Percentiles rank a stretch among this genome's conserved stretches.
Evolutionary conservation across 2,888 invertebrate species (phyloP).

Genomic region (Drosophila anomalata): DNA sequence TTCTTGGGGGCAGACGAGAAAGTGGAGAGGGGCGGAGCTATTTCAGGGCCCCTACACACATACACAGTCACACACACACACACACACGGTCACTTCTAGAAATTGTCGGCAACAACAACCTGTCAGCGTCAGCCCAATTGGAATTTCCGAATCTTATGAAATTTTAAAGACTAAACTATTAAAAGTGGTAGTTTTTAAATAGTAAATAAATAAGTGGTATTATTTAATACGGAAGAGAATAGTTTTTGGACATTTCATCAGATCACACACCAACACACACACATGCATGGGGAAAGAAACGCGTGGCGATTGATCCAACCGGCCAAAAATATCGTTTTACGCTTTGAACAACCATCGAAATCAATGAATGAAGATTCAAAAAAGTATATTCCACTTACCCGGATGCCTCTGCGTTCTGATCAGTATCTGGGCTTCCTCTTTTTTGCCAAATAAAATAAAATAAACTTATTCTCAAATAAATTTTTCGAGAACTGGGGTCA

Average conservation of each 20-base stretch:
- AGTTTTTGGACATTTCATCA: constrained; percentile 39
- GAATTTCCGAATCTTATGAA: background rate
- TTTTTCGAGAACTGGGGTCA: constrained; percentile 12
- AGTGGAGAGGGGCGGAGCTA: constrained; percentile 28
- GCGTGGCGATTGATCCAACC: constrained; percentile 62
- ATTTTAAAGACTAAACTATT: background rate
- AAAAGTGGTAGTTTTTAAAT: no score
- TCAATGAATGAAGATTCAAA: constrained; percentile 3
- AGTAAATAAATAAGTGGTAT: no score
- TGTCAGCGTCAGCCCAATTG: constrained; percentile 14
- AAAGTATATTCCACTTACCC: constrained; percentile 61
- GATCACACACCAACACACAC: constrained; percentile 27
- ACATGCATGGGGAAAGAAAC: constrained; percentile 53
- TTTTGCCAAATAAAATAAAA: constrained; percentile 57
- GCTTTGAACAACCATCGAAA: constrained; percentile 44
- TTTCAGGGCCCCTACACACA: constrained; percentile 39
- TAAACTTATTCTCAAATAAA: constrained; percentile 40
- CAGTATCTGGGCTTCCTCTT: constrained; percentile 66
- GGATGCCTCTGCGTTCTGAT: constrained; percentile 74
- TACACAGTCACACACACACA: constrained; percentile 18
- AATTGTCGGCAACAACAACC: constrained; percentile 48
- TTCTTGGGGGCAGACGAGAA: background rate
- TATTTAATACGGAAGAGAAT: background rate
- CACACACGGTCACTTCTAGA: constrained; percentile 54
- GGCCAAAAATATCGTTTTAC: constrained; percentile 47